Evolutionary conservation across 2,888 invertebrate species (phyloP), one percentile per base, ranked within the genome.

Genomic region (Tetragnatha montana): DNA sequence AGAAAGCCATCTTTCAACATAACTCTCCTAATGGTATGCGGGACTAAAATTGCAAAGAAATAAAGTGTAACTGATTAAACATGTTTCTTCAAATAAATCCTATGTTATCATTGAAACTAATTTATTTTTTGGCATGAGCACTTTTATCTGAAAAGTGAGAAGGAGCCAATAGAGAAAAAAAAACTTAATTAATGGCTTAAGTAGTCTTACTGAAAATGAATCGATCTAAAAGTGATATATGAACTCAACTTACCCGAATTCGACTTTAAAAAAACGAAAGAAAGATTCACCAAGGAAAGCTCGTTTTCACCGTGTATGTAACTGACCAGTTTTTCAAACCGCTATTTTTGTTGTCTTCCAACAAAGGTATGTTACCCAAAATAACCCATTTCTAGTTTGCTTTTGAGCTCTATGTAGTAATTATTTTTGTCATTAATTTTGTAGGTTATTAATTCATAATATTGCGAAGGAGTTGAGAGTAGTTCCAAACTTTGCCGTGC

Each of bases 161-260:
- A 12, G 47, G 8, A 80, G 47, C 19, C 14, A 17, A 35, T 47
- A 70, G 79, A 73, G 73, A 86, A 73, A 73, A 73, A 73, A 69
- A 73, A 79, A 68, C 71, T 86, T 86, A 86, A 86, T 86, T 79
- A 86, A 86, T 86, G 80, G 86, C 86, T 86, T 86, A 73, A 86
- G 86, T 74, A 80, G 80, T 80, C 86, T 86, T 80, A 86, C 86
- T 74, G 73, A 80, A 86, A 86, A 86, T 80, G 86, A 86, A 86
- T 86, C 74, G 86, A 74, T 60, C 84, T 85, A 78, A 85, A 85
- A 85, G 84, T 85, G 84, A 85, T 85, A 51, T 76, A 85, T 78
- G 84, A 85, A 71, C 78, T 85, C 78, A 68, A 84, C 69, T 84
- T 84, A 84, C 70, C 35, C 70, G 68, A 76, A 83, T 7, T 47